Percentiles rank a stretch among this genome's conserved stretches.
Conservation (phyloP, 64 coral and sea anemone species). For the Cladopsammia gracilis region DNA sequence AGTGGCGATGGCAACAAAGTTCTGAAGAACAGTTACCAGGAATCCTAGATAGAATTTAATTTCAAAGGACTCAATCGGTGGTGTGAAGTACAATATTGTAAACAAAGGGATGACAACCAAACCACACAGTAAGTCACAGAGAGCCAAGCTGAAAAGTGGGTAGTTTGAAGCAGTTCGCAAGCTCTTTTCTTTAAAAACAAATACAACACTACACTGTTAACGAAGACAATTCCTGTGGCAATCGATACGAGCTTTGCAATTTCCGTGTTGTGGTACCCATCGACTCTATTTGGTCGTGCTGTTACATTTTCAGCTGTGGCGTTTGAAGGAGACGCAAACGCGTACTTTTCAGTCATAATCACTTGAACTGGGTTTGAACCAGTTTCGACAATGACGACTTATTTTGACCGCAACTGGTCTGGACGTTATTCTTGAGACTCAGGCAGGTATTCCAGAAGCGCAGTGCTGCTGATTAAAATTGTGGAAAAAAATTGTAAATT, state of each 20-base stretch:
- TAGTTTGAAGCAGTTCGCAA: conserved; percentile 44
- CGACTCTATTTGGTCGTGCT: no score
- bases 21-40: conserved; percentile 23
- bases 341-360: background rate
- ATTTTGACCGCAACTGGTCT: no score
- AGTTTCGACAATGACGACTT: no score
- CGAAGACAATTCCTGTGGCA: conserved; percentile 2
- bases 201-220: conserved; percentile 26
- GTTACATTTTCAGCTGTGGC: background rate
- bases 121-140: conserved; percentile 22
- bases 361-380: no score
- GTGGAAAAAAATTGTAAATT: no score
- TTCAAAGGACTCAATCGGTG: background rate
- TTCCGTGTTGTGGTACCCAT: background rate
- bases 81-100: background rate
- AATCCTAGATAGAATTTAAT: conserved; percentile 26
- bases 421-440: no score
- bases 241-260: conserved; percentile 12
- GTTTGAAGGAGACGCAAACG: background rate
- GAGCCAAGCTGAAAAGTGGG: conserved; percentile 30
- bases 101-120: conserved; percentile 12
- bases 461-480: no score
- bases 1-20: conserved; percentile 19
- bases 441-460: no score
- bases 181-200: background rate